Evolutionary conservation across 2,888 invertebrate species (phyloP), one percentile per base, ranked within the genome.

Genomic region (Vesta saturnalis): DNA sequence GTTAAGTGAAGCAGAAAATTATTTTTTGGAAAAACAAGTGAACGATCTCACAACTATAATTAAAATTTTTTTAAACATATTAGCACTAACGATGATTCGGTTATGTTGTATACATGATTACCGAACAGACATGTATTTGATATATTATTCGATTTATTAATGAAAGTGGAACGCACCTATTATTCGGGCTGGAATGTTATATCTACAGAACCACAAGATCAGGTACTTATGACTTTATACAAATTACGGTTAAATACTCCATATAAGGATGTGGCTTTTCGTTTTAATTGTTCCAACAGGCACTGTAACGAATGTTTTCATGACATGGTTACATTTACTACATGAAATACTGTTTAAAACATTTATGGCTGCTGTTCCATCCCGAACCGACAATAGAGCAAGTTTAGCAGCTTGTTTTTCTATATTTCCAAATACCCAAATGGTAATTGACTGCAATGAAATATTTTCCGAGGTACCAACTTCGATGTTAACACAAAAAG

Each of bases 391-490:
- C 59, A 72, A 70, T 60, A 59, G 23, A 57, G 60, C 57, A 16
- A 69, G 67, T 21, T 12, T 71, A 14, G 72, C 70, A 14, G 39
- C 8, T 10, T 63, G 30, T 8, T 39, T n/a, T 52, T 21, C 21
- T 19, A n/a, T 12, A 35, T 65, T 65, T 46, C 55, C 65, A 58
- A 73, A 70, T 43, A 63, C 54, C 21, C 21, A 61, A 59, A 66
- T 71, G 16, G 21, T 52, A 19, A 19, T 52, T n/a, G 69, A 72
- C 49, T 72, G 69, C 49, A 69, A 69, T 1, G 69, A 52, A 21
- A 52, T 52, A 8, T 52, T 8, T 21, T 21, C 52, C 5, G 52
- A 52, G n/a, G 4, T 52, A 4, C 21, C 52, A 6, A 18, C 1
- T 12, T 52, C 19, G 1, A 19, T 18, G 21, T 8, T 21, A 14